Conservation (phyloP, 2,797 vertebrate species). For the Hybognathus amarus region DNA sequence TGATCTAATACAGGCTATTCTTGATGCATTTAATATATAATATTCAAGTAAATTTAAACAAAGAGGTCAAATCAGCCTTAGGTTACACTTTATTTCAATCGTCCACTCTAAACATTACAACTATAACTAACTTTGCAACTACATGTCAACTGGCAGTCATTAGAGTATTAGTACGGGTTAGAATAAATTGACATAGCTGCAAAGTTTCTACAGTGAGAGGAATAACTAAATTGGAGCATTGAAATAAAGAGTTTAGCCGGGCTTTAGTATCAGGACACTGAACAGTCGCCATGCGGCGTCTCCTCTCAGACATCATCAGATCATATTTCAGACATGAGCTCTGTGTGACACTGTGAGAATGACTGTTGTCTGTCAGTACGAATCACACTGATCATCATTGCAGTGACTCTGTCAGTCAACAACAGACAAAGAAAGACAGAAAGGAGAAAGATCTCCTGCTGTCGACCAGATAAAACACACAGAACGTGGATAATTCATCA, state of each 20-base stretch:
- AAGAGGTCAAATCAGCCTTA: background rate
- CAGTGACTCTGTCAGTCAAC: slow-evolving; percentile 9
- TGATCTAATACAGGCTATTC: too few relatives aligned
- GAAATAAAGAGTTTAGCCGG: background rate
- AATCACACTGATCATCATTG: slow-evolving; percentile 4
- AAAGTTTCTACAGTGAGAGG: background rate
- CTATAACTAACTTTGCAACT: background rate
- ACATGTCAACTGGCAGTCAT: background rate
- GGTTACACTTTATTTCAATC: background rate
- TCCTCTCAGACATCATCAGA: slow-evolving; percentile 6
- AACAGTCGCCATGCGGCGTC: background rate
- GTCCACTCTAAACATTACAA: background rate
- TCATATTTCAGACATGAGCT: slow-evolving; percentile 6
- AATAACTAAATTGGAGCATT: background rate
- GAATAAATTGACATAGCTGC: background rate
- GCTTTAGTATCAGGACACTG: background rate
- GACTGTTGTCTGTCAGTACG: slow-evolving; percentile 13
- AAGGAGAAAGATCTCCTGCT: slow-evolving; percentile 20
- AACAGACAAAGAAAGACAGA: background rate
- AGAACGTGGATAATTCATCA: slow-evolving; percentile 64
- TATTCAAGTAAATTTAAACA: background rate
- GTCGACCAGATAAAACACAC: slow-evolving; percentile 55
- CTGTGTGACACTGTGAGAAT: background rate
- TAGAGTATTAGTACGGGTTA: background rate
- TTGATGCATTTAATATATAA: background rate